Evolutionary conservation across 1,140 invertebrate genomes (phyloP).

Genomic region (Zaprionus tsacasi): DNA sequence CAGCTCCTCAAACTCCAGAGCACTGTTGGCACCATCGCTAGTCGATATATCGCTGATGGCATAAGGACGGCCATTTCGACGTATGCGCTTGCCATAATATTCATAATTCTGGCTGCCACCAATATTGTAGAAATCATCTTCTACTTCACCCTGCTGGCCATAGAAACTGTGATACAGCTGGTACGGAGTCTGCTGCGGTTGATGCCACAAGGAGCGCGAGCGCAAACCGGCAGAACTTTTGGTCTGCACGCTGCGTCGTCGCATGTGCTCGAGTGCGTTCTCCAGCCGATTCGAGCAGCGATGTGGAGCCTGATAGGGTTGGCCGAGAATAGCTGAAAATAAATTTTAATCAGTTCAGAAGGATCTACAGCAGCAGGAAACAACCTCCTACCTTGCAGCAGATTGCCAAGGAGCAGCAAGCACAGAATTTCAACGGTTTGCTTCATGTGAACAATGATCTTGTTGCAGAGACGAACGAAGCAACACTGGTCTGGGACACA

Average conservation of each 20-base stretch:
- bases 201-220: conserved; percentile 71
- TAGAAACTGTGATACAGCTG: conserved; percentile 86
- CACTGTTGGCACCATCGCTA: conserved; percentile 22
- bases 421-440: neutral
- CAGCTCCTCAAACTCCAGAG: conserved; percentile 64
- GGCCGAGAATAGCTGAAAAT: conserved; percentile 38
- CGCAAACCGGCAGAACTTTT: conserved; percentile 51
- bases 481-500: conserved; percentile 55
- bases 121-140: conserved; percentile 76
- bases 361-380: neutral
- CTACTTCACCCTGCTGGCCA: conserved; percentile 67
- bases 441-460: conserved; percentile 20
- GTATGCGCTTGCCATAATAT: conserved; percentile 69
- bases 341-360: neutral
- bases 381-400: conserved; percentile 58
- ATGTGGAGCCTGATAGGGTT: conserved; percentile 69
- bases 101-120: conserved; percentile 39
- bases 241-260: conserved; percentile 82
- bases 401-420: conserved; percentile 45
- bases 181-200: conserved; percentile 85
- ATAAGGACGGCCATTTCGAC: conserved; percentile 55
- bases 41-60: conserved; percentile 25
- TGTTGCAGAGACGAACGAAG: conserved; percentile 8
- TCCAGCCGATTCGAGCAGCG: conserved; percentile 85
- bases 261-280: conserved; percentile 85